Evolutionary conservation across 64 coral and sea anemone genomes (phyloP), one percentile per base, ranked within the genome.

Genomic region (Exaiptasia diaphana): DNA sequence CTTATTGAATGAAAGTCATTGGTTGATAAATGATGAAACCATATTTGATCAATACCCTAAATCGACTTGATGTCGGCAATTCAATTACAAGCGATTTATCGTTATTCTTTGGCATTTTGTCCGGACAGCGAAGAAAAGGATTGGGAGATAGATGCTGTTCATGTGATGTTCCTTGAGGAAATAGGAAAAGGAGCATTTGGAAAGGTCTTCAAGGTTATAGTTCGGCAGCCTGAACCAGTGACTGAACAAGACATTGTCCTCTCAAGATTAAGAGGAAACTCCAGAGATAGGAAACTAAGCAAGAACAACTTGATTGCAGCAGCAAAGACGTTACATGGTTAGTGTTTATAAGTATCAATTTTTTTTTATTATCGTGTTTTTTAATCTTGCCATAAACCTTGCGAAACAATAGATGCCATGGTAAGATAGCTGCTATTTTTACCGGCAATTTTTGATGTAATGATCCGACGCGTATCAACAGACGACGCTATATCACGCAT

Each of bases 101-200:
- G n/a, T n/a, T n/a, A n/a, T n/a, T n/a, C n/a, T n/a, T n/a, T n/a
- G n/a, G n/a, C n/a, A n/a, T n/a, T n/a, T n/a, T n/a, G n/a, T n/a
- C n/a, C n/a, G n/a, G n/a, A n/a, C n/a, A n/a, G n/a, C n/a, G n/a
- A n/a, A n/a, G n/a, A n/a, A n/a, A n/a, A n/a, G n/a, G n/a, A n/a
- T n/a, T 83, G 80, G 80, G 80, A 83, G 18, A 50, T 83, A 18
- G 44, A 42, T 38, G 32, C 46, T 5, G 48, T 71, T 52, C 34
- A 37, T 9, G 35, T 83, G 33, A 43, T 65, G 17, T 24, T 71
- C 9, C 24, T 53, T 31, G 80, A 83, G 22, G 48, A 71, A 53
- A 63, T 72, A 17, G 80, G 80, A 17, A 35, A 83, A 35, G 80
- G 80, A 18, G 80, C 80, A n/a, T 83, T 83, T 59, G 80, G 80